Evolutionary conservation across 1,140 invertebrate genomes (phyloP), one percentile per base, ranked within the genome.

Genomic region (Drosophila subpulchrella): DNA sequence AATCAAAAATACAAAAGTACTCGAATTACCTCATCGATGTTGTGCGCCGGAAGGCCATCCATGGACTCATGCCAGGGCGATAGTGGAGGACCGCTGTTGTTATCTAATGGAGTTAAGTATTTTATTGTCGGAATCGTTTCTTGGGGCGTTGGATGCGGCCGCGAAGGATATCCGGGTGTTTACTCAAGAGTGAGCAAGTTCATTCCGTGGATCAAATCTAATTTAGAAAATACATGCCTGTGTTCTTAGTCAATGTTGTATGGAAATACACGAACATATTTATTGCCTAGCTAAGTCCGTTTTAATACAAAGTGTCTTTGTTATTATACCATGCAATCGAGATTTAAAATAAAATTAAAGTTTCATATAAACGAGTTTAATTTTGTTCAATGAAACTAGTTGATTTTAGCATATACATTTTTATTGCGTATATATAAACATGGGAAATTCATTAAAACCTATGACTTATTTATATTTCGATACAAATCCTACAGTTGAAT

Each of bases 31-130:
- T 93, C 94, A 57, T 97, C 96, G 85, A 97, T 97, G 97, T 84
- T 96, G 57, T 96, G 96, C 92, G 96, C 96, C 17, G 96, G 96
- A 30, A 94, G 95, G 78, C 96, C 96, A 27, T 95, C 94, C 8
- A 95, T 96, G 77, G 97, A 98, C 92, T 97, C 96, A 0, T 98
- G 97, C 83, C 97, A 96, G 93, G 96, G 96, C 3, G 96, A 97
- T 83, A 96, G 96, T 74, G 96, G 96, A n/a, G 96, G 96, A 0
- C 96, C 96, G 1, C 92, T 97, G 34, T 92, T 97, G 0, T 91
- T 97, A 8, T 95, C 95, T 68, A 94, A 95, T 74, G 95, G 94
- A 13, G 95, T 96, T 57, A 96, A 94, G 92, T 95, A 94, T 71
- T 96, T 96, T 92, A 95, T 97, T 36, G 95, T 96, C 55, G 96